Evolutionary conservation across 2,113 vertebrate genomes (phyloP).

Genomic region (Glaucomys volans): DNA sequence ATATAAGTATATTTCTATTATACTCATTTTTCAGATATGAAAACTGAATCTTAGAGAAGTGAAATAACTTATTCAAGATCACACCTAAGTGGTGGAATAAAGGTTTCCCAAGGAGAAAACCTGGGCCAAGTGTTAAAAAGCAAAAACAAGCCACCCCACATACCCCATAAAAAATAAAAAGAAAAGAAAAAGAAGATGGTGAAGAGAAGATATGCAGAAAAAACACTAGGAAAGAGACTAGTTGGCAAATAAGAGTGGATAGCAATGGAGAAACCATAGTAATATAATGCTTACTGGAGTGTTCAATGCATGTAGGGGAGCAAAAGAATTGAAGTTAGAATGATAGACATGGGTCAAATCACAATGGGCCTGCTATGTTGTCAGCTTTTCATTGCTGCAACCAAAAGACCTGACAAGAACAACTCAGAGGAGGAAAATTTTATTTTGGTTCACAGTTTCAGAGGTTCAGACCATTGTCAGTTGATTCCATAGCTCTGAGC

Average conservation of each 20-base stretch:
- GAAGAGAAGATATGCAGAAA: neutral
- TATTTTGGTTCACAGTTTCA: too few relatives aligned
- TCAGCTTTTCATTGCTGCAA: too few relatives aligned
- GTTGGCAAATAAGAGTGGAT: neutral
- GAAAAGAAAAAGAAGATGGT: neutral
- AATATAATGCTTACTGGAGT: neutral
- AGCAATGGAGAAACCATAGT: neutral
- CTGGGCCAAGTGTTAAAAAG: neutral
- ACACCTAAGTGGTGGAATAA: neutral
- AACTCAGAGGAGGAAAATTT: too few relatives aligned
- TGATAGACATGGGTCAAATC: neutral
- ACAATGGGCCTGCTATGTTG: neutral
- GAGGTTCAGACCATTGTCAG: too few relatives aligned
- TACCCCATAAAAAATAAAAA: neutral
- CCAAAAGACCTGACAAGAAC: too few relatives aligned
- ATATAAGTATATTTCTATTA: neutral
- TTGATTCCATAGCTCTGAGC: too few relatives aligned
- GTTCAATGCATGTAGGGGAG: neutral
- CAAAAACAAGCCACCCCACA: neutral
- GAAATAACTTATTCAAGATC: slow-evolving; percentile 10
- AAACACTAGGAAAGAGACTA: neutral
- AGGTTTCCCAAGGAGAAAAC: neutral
- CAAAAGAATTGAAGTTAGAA: neutral
- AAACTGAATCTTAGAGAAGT: neutral
- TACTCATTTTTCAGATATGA: neutral